Evolutionary conservation across 2,797 vertebrate species (phyloP).

Genomic region (Fistularia commersonii): DNA sequence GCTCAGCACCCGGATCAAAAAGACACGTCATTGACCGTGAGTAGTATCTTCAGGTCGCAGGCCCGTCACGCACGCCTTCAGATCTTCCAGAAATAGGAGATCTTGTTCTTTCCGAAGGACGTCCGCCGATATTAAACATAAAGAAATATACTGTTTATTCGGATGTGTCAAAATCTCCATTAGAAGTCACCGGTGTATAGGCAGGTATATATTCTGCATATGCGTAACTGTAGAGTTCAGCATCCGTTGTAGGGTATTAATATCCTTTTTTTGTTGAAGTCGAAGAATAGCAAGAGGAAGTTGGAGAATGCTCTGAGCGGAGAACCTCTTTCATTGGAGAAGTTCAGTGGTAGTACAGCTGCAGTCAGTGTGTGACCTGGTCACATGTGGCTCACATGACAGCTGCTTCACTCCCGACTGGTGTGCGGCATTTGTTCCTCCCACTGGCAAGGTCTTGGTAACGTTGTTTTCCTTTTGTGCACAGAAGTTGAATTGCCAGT

Average conservation of each 20-base stretch:
- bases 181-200: too few species aligned
- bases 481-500: conserved; percentile 86
- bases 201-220: too few species aligned
- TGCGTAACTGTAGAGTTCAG: background rate
- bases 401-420: conserved; percentile 8
- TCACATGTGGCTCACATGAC: conserved; percentile 36
- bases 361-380: conserved; percentile 17
- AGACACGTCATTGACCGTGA: conserved; percentile 76
- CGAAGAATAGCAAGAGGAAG: conserved; percentile 9
- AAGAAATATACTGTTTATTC: conserved; percentile 14
- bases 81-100: conserved; percentile 12
- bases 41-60: conserved; percentile 49
- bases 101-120: background rate
- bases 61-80: conserved; percentile 14
- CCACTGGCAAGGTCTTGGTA: background rate
- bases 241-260: background rate
- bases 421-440: conserved; percentile 12
- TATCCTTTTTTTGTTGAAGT: conserved; percentile 12
- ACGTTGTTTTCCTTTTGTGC: conserved; percentile 5
- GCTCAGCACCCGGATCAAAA: conserved; percentile 78
- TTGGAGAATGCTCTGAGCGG: conserved; percentile 5
- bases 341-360: background rate
- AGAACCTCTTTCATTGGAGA: conserved; percentile 22
- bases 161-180: background rate
- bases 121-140: conserved; percentile 8